A percentile compares a stretch with the other conserved stretches of the same genome.
phyloP scores from a whole-genome alignment of 2,113 vertebrate genomes.

The Tursiops truncatus region DNA sequence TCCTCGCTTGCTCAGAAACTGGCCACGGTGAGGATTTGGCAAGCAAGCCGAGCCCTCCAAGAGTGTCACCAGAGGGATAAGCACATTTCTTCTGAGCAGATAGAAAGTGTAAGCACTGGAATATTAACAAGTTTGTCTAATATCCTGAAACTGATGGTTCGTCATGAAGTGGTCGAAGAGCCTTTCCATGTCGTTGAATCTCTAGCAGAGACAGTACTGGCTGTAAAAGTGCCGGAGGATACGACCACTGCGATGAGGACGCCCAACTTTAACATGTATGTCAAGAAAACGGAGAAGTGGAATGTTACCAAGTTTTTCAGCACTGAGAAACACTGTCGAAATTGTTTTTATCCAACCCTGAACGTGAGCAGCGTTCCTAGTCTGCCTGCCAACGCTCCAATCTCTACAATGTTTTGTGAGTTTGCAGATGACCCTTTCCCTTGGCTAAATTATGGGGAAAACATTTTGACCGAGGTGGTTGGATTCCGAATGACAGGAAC shows the following conservation, averaged over 20 bases:
- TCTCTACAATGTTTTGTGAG: conserved; percentile 79
- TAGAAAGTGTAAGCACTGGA: conserved; percentile 78
- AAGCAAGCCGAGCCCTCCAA: conserved; percentile 60
- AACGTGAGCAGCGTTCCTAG: fast-evolving
- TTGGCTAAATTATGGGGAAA: conserved; percentile 71
- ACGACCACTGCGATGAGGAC: conserved; percentile 68
- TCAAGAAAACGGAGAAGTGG: conserved; percentile 76
- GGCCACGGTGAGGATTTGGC: conserved; percentile 54
- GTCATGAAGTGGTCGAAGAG: neutral
- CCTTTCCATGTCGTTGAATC: conserved; percentile 68
- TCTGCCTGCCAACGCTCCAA: neutral
- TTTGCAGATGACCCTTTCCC: conserved; percentile 82
- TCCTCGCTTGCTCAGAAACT: neutral
- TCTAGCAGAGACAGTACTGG: conserved; percentile 69
- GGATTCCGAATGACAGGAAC: conserved; percentile 78
- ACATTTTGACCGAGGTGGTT: neutral
- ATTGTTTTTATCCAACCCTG: conserved; percentile 73
- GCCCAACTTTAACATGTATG: conserved; percentile 75
- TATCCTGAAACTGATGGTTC: conserved; percentile 52
- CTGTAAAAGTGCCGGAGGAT: conserved; percentile 79
- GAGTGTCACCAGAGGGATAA: neutral
- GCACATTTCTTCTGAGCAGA: conserved; percentile 60
- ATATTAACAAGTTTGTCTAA: conserved; percentile 79
- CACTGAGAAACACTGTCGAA: conserved; percentile 22
- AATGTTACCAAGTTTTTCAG: neutral